phyloP scores from a whole-genome alignment of 2,113 vertebrate genomes.

The Andinoacara biseriatus region DNA sequence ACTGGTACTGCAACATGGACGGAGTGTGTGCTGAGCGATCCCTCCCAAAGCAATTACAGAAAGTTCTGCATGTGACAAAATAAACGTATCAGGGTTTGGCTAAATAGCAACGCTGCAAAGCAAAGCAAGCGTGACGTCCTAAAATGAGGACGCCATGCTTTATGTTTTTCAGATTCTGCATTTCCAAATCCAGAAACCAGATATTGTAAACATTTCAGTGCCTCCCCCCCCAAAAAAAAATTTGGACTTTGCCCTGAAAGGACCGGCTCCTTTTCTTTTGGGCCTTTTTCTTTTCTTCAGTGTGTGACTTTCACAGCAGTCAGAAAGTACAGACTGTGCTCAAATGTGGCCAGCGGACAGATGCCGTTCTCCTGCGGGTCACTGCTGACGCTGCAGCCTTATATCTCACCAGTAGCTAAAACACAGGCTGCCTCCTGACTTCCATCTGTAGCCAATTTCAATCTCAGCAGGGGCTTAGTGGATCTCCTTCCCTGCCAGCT shows the following conservation, averaged over 20 bases:
- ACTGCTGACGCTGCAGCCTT: neutral
- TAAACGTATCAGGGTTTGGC: constrained; percentile 4
- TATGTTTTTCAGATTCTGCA: neutral
- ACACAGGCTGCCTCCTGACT: constrained; percentile 2
- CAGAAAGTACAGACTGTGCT: constrained; percentile 29
- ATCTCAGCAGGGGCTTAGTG: neutral
- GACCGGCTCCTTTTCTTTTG: neutral
- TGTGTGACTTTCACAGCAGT: constrained; percentile 67
- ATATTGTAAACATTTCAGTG: constrained; percentile 45
- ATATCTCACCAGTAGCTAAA: neutral
- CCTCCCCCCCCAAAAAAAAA: neutral
- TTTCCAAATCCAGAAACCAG: constrained; percentile 5
- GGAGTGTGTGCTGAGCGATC: constrained; percentile 30
- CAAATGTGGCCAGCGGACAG: neutral
- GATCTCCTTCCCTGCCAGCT: neutral
- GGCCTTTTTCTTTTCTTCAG: constrained; percentile 53
- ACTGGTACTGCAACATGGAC: constrained; percentile 49
- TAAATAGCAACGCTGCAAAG: constrained; percentile 33
- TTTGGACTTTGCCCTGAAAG: constrained; percentile 29
- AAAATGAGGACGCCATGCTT: neutral
- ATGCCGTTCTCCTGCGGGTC: neutral
- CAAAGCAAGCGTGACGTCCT: constrained; percentile 27
- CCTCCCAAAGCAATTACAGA: neutral
- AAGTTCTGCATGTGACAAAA: constrained; percentile 10
- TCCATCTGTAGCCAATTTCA: neutral